These are phyloP conservation scores for Aphelinus atriplicis DNA, from an alignment of 1,140 invertebrate genomes.

Conservation along the genomic window DNA sequence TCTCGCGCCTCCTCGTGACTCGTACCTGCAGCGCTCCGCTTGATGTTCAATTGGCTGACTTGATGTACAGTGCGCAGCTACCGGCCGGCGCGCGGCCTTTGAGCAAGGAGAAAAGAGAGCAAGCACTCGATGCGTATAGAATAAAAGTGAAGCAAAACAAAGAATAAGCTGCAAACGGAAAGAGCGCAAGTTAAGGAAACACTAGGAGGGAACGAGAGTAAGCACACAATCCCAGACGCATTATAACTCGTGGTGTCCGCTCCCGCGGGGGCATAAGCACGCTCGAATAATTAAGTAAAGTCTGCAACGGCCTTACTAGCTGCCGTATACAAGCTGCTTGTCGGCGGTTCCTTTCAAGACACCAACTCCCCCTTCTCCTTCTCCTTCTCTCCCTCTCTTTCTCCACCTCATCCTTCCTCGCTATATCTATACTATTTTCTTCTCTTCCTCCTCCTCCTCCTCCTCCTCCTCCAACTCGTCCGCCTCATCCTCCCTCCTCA, in stretches of 20 bases:
- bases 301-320: slow-evolving; percentile 49
- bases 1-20: background rate
- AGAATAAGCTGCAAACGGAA: too few species aligned
- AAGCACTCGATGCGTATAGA: too few species aligned
- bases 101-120: background rate
- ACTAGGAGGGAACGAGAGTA: background rate
- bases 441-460: slow-evolving; percentile 23
- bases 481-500: too few species aligned
- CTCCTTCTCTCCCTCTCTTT: too few species aligned
- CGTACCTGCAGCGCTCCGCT: background rate
- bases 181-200: background rate
- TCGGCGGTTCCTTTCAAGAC: slow-evolving; percentile 58
- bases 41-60: background rate
- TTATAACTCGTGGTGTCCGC: slow-evolving; percentile 17
- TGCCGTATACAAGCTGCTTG: slow-evolving; percentile 52
- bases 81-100: too few species aligned
- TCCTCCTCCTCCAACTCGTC: too few species aligned
- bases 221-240: background rate
- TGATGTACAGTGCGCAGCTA: background rate
- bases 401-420: too few species aligned
- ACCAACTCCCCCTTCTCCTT: slow-evolving; percentile 6
- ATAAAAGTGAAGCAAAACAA: too few species aligned
- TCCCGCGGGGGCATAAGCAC: slow-evolving; percentile 54
- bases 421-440: slow-evolving; percentile 35
- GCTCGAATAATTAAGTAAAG: slow-evolving; percentile 64